These are phyloP conservation scores for Sparus aurata DNA, from an alignment of 2,797 vertebrate species.

Conservation along the genomic window DNA sequence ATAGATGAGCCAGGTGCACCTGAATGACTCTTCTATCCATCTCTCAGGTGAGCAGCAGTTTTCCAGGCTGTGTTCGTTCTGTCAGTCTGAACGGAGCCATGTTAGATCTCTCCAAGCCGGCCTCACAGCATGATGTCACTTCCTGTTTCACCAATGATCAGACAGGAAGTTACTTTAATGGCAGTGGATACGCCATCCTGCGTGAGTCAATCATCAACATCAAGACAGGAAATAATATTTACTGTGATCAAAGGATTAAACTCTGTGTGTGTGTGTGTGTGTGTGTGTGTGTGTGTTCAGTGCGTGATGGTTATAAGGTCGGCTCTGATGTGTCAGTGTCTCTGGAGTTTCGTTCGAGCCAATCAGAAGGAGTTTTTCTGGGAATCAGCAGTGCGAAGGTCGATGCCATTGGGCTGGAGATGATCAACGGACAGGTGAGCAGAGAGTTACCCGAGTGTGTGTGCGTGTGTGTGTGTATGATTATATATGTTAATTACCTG, in stretches of 20 bases:
- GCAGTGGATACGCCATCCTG: conserved; percentile 90
- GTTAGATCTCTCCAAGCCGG: conserved; percentile 79
- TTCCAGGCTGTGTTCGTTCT: conserved; percentile 89
- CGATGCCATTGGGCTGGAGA: conserved; percentile 94
- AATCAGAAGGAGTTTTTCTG: conserved; percentile 86
- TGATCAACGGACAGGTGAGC: conserved; percentile 89
- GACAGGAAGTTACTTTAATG: conserved; percentile 92
- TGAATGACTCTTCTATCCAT: not conserved
- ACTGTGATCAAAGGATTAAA: not conserved
- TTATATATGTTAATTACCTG: not conserved
- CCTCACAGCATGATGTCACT: conserved; percentile 82
- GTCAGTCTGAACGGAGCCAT: conserved; percentile 86
- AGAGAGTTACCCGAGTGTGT: not conserved
- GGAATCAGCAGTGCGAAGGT: conserved; percentile 95
- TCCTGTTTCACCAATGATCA: conserved; percentile 89
- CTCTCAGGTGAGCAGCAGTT: conserved; percentile 89
- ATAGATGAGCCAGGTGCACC: not conserved
- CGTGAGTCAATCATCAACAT: conserved; percentile 79
- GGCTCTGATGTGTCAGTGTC: conserved; percentile 90
- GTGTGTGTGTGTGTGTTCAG: conserved; percentile 77
- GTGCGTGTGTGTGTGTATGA: not conserved
- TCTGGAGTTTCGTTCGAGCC: conserved; percentile 91
- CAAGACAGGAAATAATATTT: not conserved
- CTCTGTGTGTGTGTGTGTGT: conserved; percentile 24
- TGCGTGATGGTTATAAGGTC: conserved; percentile 93